Base-by-base conservation (phyloP, 1,140 invertebrate species). In the Venturia canescens region DNA sequence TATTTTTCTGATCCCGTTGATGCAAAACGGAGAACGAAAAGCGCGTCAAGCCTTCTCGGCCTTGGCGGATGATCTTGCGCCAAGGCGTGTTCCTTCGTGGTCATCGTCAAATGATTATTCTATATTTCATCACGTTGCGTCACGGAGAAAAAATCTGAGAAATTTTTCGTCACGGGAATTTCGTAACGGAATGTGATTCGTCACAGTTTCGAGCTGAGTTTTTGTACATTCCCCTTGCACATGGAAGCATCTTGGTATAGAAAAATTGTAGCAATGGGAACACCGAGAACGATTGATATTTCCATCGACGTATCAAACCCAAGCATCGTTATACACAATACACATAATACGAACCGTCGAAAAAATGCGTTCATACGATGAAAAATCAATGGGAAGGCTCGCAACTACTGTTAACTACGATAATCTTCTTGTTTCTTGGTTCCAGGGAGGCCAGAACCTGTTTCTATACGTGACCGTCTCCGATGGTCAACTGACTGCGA, bases 381-480 rank as follows among this genome's bases (percentile, higher is more conserved):
- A 21, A 53, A 63, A 63, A 63, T 63, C 60, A 63, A 63, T 3
- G 26, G n/a, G 60, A 27, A 63, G 60, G 7, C 27, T 63, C 9
- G 60, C 60, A 11, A 27, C 26, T 23, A 63, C 60, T 63, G 60
- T 23, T 27, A 27, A 63, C 60, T 63, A 63, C 60, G 60, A 23
- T 23, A 4, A 26, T 26, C 26, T 63, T 63, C 26, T 63, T 63
- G 60, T 27, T 15, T 63, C 60, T 63, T 63, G 21, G 31, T 92
- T 91, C 75, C 88, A 96, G 95, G 94, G 92, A 83, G 95, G 95
- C 18, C 91, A 95, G 86, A 93, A 95, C 78, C 93, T 96, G 81
- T 94, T 94, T 82, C 89, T 96, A 1, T 96, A 95, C 87, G 95
- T 96, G 57, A 95, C 95, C 15, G 94, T 94, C 6, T 93, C 93